These are phyloP conservation scores for Ischnura elegans DNA, from an alignment of 2,888 invertebrate genomes.

Conservation along the genomic window DNA sequence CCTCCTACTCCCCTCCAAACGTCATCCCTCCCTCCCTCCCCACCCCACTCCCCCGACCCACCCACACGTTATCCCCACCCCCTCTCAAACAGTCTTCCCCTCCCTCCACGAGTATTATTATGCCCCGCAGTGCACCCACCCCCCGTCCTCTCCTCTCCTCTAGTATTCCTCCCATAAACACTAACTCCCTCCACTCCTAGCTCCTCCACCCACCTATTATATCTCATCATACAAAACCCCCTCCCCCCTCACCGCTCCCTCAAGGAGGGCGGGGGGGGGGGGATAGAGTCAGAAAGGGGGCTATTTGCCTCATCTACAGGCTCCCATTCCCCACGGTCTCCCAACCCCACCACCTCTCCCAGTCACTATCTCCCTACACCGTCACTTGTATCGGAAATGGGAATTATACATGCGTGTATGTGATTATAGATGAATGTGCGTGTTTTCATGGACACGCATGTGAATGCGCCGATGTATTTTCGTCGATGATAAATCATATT, in stretches of 20 bases:
- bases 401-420: background rate
- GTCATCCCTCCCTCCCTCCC: background rate
- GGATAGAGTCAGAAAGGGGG: background rate
- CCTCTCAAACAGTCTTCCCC: background rate
- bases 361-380: background rate
- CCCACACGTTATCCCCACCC: background rate
- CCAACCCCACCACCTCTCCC: background rate
- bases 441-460: background rate
- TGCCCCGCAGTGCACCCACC: constrained; percentile 22
- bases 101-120: background rate
- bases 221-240: constrained; percentile 1
- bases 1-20: constrained; percentile 4
- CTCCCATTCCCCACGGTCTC: background rate
- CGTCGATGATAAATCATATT: no score
- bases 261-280: background rate
- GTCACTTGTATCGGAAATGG: constrained; percentile 54
- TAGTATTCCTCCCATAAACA: background rate
- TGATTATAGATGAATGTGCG: background rate
- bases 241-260: background rate
- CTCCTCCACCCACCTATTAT: constrained; percentile 9
- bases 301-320: background rate
- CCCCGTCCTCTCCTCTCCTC: background rate
- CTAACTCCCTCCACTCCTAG: background rate
- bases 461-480: background rate
- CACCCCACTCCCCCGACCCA: background rate